These are phyloP conservation scores for Meandrusa payeni DNA, from an alignment of 2,888 invertebrate species.

Conservation along the genomic window DNA sequence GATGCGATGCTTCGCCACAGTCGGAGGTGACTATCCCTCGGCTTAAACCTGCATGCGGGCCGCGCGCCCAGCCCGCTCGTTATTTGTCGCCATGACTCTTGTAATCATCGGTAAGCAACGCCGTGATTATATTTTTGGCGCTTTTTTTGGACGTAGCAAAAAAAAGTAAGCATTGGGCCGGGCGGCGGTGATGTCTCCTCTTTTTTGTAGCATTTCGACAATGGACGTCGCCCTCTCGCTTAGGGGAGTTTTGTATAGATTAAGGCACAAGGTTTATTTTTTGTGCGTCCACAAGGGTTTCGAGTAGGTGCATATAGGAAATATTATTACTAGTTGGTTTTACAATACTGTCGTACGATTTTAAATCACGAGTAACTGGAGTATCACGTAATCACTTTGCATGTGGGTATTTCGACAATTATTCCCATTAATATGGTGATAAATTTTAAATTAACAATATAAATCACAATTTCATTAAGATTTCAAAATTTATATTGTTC, in stretches of 20 bases:
- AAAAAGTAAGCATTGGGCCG: constrained; percentile 39
- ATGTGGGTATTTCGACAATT: too few relatives aligned
- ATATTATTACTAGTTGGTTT: constrained; percentile 8
- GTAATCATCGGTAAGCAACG: constrained; percentile 57
- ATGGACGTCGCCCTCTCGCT: constrained; percentile 59
- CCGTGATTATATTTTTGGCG: constrained; percentile 46
- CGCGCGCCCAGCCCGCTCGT: constrained; percentile 41
- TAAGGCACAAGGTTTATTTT: constrained; percentile 41
- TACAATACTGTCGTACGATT: neutral
- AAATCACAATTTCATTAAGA: too few relatives aligned
- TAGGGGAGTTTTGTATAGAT: constrained; percentile 48
- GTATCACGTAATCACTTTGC: too few relatives aligned
- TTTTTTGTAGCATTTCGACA: constrained; percentile 56
- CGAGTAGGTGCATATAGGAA: constrained; percentile 15
- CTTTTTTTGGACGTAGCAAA: constrained; percentile 48
- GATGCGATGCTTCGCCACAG: constrained; percentile 74
- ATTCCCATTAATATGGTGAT: too few relatives aligned
- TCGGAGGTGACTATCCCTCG: constrained; percentile 78
- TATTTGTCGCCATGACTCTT: constrained; percentile 41
- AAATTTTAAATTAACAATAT: too few relatives aligned
- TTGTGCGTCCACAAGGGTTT: constrained; percentile 27
- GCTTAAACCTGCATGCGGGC: constrained; percentile 63
- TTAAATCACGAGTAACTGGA: too few relatives aligned
- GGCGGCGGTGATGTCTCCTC: constrained; percentile 36
- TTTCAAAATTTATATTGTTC: too few relatives aligned